Base-by-base conservation (phyloP, 2,797 vertebrate genomes). In the Crenuchus spilurus region DNA sequence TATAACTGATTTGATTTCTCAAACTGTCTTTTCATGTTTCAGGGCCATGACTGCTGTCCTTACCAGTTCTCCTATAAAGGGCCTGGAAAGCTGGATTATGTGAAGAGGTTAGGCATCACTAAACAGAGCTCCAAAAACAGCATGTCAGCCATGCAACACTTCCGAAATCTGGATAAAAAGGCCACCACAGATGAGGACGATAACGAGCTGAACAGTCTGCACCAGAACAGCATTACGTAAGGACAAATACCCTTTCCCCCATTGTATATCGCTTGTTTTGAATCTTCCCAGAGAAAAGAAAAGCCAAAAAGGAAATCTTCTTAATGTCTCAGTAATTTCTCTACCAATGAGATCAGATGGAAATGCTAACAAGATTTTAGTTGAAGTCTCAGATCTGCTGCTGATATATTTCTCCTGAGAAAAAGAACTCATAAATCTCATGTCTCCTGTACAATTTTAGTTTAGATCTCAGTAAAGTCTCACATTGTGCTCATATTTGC, bases 191-290 rank as follows among this genome's bases (percentile, higher is more conserved):
- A 94, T 0, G 91, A 92, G 0, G 90, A 90, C 4, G 74, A 39
- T 58, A 85, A 73, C 0, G 92, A 91, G 24, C 30, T 90, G 75
- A 72, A 39, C 22, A 88, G 85, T 10, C 78, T 92, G 37, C 92
- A 94, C 78, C 91, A 93, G 84, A 94, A 94, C 89, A 93, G 91
- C 88, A 93, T 94, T 81, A 92, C 84, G 92, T 93, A 85, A 84
- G 77, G 3, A 66, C 39, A 46, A 30, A 8, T 24, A 18, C 0
- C 28, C 26, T 61, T 4, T 6, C n/a, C 4, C 35, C 35, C 10
- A 10, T 10, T 37, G 4, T 14, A 22, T 18, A 24, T 1, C 39
- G 41, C 9, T 33, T 20, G 3, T 20, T 13, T 33, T 62, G 22
- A 33, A 11, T 2, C n/a, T 6, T 9, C 3, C 10, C 31, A 8